Evolutionary conservation across 2,797 vertebrate species (phyloP).

Genomic region (Diplodus puntazzo): DNA sequence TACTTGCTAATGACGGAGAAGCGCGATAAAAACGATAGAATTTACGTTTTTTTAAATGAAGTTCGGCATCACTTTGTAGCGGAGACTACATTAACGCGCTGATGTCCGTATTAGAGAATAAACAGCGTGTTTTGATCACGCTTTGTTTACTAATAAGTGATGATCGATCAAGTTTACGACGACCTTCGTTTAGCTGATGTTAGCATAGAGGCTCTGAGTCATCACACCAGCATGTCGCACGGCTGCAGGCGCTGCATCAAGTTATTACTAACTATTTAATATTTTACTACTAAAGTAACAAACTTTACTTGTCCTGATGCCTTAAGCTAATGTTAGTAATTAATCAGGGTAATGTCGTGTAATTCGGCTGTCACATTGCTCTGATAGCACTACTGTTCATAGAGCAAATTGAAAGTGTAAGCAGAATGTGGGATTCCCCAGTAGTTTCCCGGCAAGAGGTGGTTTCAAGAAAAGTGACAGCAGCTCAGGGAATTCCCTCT

Average conservation of each 20-base stretch:
- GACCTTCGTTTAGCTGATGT: no score
- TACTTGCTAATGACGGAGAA: rapidly evolving
- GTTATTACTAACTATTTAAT: background rate
- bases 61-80: background rate
- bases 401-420: background rate
- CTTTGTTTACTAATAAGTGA: background rate
- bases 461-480: background rate
- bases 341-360: background rate
- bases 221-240: no score
- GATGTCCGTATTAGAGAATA: rapidly evolving
- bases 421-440: background rate
- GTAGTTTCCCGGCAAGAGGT: background rate
- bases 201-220: background rate
- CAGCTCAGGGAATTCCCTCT: background rate
- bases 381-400: no score
- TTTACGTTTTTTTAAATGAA: background rate
- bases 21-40: background rate
- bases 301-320: no score
- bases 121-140: rapidly evolving
- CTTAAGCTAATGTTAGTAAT: rapidly evolving
- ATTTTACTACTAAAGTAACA: background rate
- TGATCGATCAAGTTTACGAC: background rate
- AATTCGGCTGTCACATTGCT: background rate
- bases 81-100: background rate
- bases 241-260: no score